Percentiles rank a stretch among this genome's conserved stretches.
Conservation (phyloP, 23 tunicate species). For the Diplosoma virens region DNA sequence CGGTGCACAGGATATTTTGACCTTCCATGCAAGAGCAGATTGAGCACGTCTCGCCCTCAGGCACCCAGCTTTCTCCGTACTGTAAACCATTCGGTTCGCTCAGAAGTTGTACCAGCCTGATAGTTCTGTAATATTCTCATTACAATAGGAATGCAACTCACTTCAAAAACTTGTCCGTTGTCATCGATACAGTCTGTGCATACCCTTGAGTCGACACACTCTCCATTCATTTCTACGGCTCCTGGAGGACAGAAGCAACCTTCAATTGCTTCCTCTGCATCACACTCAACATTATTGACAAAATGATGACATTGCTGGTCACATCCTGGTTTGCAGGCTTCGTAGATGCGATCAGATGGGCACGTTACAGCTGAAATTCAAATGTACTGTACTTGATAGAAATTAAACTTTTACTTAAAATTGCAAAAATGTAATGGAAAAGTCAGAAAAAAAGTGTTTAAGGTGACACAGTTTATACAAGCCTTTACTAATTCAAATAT, state of each 20-base stretch:
- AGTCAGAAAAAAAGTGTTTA: too few relatives aligned
- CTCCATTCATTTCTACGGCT: constrained; percentile 55
- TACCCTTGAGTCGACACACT: constrained; percentile 32
- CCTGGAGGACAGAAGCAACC: constrained; percentile 95
- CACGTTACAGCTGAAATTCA: constrained; percentile 73
- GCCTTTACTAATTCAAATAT: too few relatives aligned
- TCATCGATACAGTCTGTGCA: constrained; percentile 83
- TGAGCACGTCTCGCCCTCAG: constrained; percentile 54
- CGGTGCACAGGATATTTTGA: constrained; percentile 50
- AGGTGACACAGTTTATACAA: too few relatives aligned
- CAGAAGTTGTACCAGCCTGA: too few relatives aligned
- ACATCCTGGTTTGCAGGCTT: constrained; percentile 83
- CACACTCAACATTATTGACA: constrained; percentile 44
- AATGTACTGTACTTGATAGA: background rate
- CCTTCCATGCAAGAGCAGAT: constrained; percentile 81
- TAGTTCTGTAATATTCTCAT: too few relatives aligned
- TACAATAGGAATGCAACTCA: background rate
- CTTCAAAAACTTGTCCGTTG: constrained; percentile 40
- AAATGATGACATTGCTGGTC: constrained; percentile 63
- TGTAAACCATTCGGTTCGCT: too few relatives aligned
- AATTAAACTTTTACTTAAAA: too few relatives aligned
- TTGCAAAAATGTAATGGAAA: too few relatives aligned
- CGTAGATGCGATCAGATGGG: constrained; percentile 53
- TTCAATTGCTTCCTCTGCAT: constrained; percentile 57
- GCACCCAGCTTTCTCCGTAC: constrained; percentile 80